Evolutionary conservation across 2,888 invertebrate species (phyloP).

Genomic region (Endotricha flammealis): DNA sequence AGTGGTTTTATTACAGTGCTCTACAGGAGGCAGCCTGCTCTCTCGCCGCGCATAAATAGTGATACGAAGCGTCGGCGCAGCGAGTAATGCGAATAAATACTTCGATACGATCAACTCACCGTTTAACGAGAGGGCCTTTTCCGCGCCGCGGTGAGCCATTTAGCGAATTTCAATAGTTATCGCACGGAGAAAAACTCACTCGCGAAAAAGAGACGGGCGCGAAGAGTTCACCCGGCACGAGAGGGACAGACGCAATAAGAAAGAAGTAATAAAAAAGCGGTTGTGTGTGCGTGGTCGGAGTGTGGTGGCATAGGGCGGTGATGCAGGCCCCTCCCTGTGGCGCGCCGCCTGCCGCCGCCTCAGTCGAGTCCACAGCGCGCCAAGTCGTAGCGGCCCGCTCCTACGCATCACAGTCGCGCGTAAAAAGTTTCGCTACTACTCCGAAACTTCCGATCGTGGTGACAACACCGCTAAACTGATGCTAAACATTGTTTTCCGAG

Average conservation of each 20-base stretch:
- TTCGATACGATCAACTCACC: constrained; percentile 70
- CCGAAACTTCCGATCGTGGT: constrained; percentile 57
- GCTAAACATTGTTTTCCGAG: constrained; percentile 21
- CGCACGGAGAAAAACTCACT: constrained; percentile 73
- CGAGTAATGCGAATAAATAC: constrained; percentile 69
- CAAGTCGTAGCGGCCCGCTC: constrained; percentile 63
- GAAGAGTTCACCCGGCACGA: constrained; percentile 45
- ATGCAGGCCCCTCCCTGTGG: constrained; percentile 73
- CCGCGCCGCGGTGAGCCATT: constrained; percentile 75
- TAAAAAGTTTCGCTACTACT: constrained; percentile 66
- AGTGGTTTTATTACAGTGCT: no score
- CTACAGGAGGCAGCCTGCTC: constrained; percentile 22
- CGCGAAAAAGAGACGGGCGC: constrained; percentile 51
- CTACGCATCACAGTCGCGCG: constrained; percentile 49
- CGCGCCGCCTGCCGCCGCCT: constrained; percentile 64
- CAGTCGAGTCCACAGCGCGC: constrained; percentile 67
- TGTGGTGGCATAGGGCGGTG: constrained; percentile 74
- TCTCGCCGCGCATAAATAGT: constrained; percentile 62
- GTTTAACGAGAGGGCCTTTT: constrained; percentile 76
- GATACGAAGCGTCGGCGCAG: constrained; percentile 53
- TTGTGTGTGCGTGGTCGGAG: constrained; percentile 73
- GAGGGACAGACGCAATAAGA: constrained; percentile 66
- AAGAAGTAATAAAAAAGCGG: constrained; percentile 77
- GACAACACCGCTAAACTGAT: constrained; percentile 34
- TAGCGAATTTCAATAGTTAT: constrained; percentile 79